Evolutionary conservation across 1,140 invertebrate genomes (phyloP), one percentile per base, ranked within the genome.

Genomic region (Penaeus vannamei): DNA sequence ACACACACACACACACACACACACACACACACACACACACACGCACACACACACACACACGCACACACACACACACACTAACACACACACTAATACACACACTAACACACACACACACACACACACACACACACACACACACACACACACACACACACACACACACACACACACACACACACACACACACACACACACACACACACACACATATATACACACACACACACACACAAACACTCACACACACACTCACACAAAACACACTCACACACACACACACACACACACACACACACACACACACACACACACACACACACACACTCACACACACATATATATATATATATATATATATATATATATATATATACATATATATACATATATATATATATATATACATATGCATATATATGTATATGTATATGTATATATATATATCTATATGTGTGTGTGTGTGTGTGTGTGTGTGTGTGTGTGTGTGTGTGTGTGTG

Each of bases 51-150:
- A 36, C 36, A 36, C 36, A 79, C 36, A 79, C 36, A 79, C 36
- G 20, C 36, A 79, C 36, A 79, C 36, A 79, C 36, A 79, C 36
- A 36, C 36, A 36, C 36, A 36, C 36, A 29, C 36, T 53, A 3
- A 79, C 36, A 79, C 36, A n/a, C 36, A 79, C 17, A 79, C 17
- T 53, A 4, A 23, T 79, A 61, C 62, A 83, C 62, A 83, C 62
- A 83, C 62, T 64, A 64, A 83, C 59, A 61, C 62, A 83, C 59
- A 83, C 62, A 83, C 59, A 83, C 59, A 83, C 62, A 83, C 62
- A 32, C 62, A 83, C 62, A 62, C 62, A 62, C 32, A 62, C 62
- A 62, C 32, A 64, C 32, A 64, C 64, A 62, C 32, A 84, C 64
- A 84, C 26, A 83, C 2, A 83, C 17, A 29, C 36, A 29, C 36